These are phyloP conservation scores for Tubulanus polymorphus DNA, from an alignment of 2,888 invertebrate genomes.

Conservation along the genomic window DNA sequence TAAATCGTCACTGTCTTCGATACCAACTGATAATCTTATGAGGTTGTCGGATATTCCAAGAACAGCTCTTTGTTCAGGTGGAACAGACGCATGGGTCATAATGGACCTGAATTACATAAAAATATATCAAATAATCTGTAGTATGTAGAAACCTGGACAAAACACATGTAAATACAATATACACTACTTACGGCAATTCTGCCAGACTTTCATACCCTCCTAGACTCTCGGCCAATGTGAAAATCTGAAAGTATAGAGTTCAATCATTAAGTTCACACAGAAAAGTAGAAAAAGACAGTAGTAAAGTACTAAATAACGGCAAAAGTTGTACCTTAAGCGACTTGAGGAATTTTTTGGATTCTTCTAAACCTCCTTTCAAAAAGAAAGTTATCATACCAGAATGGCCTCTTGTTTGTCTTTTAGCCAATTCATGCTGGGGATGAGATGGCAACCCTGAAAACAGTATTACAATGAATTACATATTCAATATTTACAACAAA, in stretches of 20 bases:
- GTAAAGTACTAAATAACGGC: conserved; percentile 1
- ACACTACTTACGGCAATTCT: conserved; percentile 53
- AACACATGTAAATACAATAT: no score
- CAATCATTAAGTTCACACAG: background rate
- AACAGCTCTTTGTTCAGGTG: conserved; percentile 39
- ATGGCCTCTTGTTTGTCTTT: conserved; percentile 50
- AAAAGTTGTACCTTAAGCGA: conserved; percentile 36
- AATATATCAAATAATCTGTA: background rate
- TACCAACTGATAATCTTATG: conserved; percentile 51
- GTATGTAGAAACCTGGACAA: no score
- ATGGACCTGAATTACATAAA: conserved; percentile 39
- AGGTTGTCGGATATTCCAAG: conserved; percentile 51
- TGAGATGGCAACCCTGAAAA: conserved; percentile 43
- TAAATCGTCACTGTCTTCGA: conserved; percentile 50
- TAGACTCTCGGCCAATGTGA: conserved; percentile 52
- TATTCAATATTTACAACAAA: no score
- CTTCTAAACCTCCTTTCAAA: conserved; percentile 47
- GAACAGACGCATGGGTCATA: conserved; percentile 54
- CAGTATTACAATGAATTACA: background rate
- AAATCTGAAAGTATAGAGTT: conserved; percentile 34
- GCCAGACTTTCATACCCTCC: conserved; percentile 54
- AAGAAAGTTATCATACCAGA: conserved; percentile 53
- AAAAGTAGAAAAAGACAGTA: background rate
- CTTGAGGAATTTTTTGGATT: conserved; percentile 42
- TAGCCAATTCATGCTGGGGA: conserved; percentile 49